Evolutionary conservation across 2,113 vertebrate genomes (phyloP).

Genomic region (Protobothrops flavoviridis): DNA sequence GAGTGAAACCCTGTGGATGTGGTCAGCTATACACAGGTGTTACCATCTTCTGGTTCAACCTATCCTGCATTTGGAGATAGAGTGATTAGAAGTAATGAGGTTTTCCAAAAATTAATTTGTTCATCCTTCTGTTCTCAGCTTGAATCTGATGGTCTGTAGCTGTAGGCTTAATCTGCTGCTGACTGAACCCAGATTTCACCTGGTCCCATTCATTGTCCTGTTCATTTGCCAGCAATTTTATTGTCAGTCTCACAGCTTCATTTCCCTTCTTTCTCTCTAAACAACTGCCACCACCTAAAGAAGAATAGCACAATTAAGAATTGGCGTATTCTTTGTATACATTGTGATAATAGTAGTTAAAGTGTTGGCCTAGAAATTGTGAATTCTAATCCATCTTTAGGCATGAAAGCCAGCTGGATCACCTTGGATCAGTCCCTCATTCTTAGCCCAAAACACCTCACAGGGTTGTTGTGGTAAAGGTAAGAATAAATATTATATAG

Average conservation of each 20-base stretch:
- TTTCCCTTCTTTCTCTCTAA: not conserved
- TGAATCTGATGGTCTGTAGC: slow-evolving; percentile 2
- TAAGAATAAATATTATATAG: not conserved
- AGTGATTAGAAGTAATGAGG: not conserved
- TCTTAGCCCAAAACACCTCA: not conserved
- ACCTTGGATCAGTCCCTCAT: not conserved
- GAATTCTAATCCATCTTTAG: not conserved
- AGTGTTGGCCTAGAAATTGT: not conserved
- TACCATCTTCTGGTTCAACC: not conserved
- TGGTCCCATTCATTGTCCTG: not conserved
- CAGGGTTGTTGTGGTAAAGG: not conserved
- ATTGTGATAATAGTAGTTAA: not conserved
- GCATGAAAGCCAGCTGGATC: not conserved
- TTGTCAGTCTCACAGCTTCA: slow-evolving; percentile 12
- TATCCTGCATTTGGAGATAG: slow-evolving; percentile 2
- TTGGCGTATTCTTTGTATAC: not conserved
- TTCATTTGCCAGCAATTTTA: slow-evolving; percentile 16
- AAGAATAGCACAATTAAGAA: not conserved
- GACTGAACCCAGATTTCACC: not conserved
- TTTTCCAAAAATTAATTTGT: slow-evolving; percentile 16
- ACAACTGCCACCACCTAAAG: not conserved
- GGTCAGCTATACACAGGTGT: not conserved
- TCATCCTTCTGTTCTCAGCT: slow-evolving; percentile 25
- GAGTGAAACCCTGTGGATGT: not conserved
- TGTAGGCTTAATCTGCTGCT: not conserved